phyloP scores from a whole-genome alignment of 2,113 vertebrate species.

The Emydocephalus ijimae region DNA sequence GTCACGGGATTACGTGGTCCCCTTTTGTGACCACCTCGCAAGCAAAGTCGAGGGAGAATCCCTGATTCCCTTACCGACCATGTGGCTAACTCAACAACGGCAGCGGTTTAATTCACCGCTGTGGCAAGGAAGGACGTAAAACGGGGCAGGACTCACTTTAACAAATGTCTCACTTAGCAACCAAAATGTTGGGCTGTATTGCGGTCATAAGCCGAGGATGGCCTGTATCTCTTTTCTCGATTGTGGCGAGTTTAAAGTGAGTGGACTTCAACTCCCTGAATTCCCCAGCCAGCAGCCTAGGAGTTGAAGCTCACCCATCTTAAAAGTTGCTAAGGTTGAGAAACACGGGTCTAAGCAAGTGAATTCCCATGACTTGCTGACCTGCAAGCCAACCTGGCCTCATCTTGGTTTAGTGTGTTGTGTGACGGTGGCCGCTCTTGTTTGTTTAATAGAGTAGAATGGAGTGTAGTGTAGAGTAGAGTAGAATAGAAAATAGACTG shows the following conservation, averaged over 20 bases:
- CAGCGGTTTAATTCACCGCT: too few relatives aligned
- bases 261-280: background rate
- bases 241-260: background rate
- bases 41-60: too few relatives aligned
- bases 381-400: background rate
- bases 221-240: background rate
- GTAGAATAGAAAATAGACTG: too few relatives aligned
- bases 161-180: background rate
- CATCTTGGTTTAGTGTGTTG: background rate
- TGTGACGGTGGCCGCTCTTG: background rate
- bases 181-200: background rate
- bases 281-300: background rate
- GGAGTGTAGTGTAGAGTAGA: too few relatives aligned
- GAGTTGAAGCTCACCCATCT: background rate
- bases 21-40: too few relatives aligned
- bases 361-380: background rate
- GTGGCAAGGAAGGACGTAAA: background rate
- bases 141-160: background rate
- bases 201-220: background rate
- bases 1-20: too few relatives aligned
- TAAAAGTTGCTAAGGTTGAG: background rate
- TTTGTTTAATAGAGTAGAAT: background rate
- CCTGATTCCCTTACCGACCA: too few relatives aligned
- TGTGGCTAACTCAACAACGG: too few relatives aligned
- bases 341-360: background rate